Evolutionary conservation across 2,113 vertebrate genomes (phyloP).

Genomic region (Capricornis sumatraensis): DNA sequence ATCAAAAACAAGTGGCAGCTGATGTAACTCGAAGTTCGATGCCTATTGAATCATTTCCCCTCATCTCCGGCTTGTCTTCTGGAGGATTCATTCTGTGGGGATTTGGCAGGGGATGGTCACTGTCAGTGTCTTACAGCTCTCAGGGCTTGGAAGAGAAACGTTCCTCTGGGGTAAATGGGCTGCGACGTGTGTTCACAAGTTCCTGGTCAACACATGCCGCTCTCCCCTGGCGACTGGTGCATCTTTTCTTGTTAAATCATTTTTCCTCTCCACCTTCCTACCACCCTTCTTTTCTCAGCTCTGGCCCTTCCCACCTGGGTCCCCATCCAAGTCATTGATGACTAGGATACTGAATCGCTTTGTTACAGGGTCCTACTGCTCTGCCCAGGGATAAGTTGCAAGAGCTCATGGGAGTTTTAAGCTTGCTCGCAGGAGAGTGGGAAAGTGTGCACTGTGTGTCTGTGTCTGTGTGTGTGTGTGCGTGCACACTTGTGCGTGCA

Average conservation of each 20-base stretch:
- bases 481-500: background rate
- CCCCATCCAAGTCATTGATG: background rate
- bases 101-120: background rate
- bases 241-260: background rate
- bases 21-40: background rate
- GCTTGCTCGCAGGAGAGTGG: constrained; percentile 38
- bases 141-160: background rate
- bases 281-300: background rate
- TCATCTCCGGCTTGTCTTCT: constrained; percentile 63
- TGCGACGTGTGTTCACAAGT: background rate
- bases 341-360: rapidly evolving
- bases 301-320: background rate
- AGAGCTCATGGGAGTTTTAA: constrained; percentile 53
- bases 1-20: background rate
- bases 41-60: constrained; percentile 15
- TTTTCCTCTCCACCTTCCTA: background rate
- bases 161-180: background rate
- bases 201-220: background rate
- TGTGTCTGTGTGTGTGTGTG: background rate
- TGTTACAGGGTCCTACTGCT: background rate
- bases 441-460: background rate
- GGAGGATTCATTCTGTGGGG: constrained; percentile 54
- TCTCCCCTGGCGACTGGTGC: background rate
- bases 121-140: background rate
- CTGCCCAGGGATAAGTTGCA: background rate